Conservation (phyloP, 2,888 invertebrate genomes). For the Xestia ashworthii region DNA sequence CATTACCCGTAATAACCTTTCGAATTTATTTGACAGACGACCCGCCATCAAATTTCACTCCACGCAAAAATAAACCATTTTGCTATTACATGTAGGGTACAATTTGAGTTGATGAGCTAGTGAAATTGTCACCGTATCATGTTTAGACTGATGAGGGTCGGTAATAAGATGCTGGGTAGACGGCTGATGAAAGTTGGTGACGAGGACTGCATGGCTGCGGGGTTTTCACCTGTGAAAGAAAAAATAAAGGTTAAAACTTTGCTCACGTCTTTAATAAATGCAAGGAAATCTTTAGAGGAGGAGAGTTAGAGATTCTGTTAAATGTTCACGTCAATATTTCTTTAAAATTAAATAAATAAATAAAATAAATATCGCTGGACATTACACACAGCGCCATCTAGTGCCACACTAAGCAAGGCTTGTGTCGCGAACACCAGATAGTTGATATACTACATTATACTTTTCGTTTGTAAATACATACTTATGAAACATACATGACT, state of each 20-base stretch:
- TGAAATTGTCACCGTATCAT: constrained; percentile 84
- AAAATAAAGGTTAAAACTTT: neutral
- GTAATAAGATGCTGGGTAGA: constrained; percentile 75
- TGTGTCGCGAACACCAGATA: too few species aligned
- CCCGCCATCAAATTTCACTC: constrained; percentile 52
- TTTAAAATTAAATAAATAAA: too few species aligned
- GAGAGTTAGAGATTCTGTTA: neutral
- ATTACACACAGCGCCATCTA: too few species aligned
- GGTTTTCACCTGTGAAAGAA: constrained; percentile 93
- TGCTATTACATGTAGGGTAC: constrained; percentile 65
- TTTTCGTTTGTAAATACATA: too few species aligned
- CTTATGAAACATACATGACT: too few species aligned
- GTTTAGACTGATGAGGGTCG: constrained; percentile 73
- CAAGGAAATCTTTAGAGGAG: neutral
- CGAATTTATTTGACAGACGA: constrained; percentile 55
- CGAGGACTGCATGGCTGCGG: constrained; percentile 94
- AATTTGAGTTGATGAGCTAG: constrained; percentile 63
- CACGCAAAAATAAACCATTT: constrained; percentile 71
- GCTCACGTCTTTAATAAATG: constrained; percentile 6
- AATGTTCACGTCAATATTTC: neutral
- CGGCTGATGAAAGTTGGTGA: constrained; percentile 85
- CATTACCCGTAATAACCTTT: constrained; percentile 44
- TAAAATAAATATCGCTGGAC: too few species aligned
- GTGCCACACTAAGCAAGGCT: too few species aligned
- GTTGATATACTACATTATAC: too few species aligned